These are phyloP conservation scores for Tadarida brasiliensis DNA, from an alignment of 2,797 vertebrate genomes.

Conservation along the genomic window DNA sequence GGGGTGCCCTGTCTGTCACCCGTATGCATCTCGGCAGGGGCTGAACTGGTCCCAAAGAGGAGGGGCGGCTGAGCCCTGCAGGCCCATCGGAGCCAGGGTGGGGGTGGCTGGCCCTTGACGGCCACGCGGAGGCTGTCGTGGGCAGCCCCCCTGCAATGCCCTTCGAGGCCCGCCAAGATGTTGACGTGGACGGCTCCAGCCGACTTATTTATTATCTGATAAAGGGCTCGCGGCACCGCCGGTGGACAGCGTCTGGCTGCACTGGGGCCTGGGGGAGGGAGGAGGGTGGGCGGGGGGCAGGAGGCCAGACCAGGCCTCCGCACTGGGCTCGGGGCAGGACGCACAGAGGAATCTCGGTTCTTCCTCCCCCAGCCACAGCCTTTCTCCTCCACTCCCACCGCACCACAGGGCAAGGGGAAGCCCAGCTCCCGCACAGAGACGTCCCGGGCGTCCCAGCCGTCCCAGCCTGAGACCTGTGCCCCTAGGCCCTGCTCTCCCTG, in stretches of 20 bases:
- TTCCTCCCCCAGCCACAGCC: not conserved
- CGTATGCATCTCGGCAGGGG: too few species aligned
- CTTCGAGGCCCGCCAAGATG: constrained; percentile 84
- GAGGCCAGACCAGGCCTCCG: not conserved
- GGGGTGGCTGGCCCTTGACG: not conserved
- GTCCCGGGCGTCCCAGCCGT: not conserved
- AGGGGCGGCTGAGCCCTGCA: not conserved
- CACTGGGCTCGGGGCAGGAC: not conserved
- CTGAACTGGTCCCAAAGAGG: not conserved
- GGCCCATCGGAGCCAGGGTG: not conserved
- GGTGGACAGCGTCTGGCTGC: constrained; percentile 73
- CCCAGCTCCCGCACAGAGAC: accelerated
- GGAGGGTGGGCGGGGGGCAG: not conserved
- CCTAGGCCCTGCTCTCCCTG: not conserved
- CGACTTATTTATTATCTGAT: constrained; percentile 88
- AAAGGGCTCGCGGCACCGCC: constrained; percentile 80
- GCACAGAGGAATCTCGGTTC: not conserved
- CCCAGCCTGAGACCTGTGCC: not conserved
- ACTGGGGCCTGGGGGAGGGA: constrained; percentile 64
- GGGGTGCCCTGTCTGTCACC: not conserved
- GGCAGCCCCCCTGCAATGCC: constrained; percentile 26
- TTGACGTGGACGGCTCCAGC: constrained; percentile 88
- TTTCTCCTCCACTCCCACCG: accelerated
- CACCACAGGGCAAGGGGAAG: not conserved
- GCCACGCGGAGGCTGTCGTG: not conserved